These are phyloP conservation scores for Drosophila simulans DNA, from an alignment of 1,140 invertebrate species.

Conservation along the genomic window DNA sequence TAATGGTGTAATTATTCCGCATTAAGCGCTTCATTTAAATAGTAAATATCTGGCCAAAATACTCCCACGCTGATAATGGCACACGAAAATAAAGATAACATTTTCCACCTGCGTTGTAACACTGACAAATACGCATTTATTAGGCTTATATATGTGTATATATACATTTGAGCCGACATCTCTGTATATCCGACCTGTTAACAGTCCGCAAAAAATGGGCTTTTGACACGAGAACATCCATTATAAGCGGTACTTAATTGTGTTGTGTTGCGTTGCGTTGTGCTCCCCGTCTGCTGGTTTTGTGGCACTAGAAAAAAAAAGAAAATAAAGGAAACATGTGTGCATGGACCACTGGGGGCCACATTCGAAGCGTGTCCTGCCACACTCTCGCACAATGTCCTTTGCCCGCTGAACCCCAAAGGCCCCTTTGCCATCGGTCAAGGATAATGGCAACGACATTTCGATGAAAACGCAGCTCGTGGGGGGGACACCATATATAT, in stretches of 20 bases:
- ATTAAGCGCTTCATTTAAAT: neutral
- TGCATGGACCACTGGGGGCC: conserved; percentile 14
- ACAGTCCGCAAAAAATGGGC: conserved; percentile 67
- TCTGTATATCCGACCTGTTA: conserved; percentile 37
- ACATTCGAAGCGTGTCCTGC: conserved; percentile 29
- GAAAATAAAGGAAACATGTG: conserved; percentile 14
- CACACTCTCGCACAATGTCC: conserved; percentile 17
- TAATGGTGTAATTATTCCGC: neutral
- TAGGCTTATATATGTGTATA: conserved; percentile 21
- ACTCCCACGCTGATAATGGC: neutral
- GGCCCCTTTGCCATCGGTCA: neutral
- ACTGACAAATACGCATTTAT: conserved; percentile 29
- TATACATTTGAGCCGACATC: conserved; percentile 20
- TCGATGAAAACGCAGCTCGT: conserved; percentile 9
- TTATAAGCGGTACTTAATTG: conserved; percentile 79
- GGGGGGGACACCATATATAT: neutral
- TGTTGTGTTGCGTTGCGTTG: conserved; percentile 50
- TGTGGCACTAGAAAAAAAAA: conserved; percentile 27
- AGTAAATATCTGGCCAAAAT: too few species aligned
- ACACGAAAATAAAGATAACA: conserved; percentile 47
- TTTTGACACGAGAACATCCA: conserved; percentile 78
- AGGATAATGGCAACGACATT: conserved; percentile 33
- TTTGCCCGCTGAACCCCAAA: neutral
- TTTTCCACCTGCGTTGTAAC: conserved; percentile 18
- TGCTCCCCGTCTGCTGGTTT: conserved; percentile 5